A percentile compares a stretch with the other conserved stretches of the same genome.
These are phyloP conservation scores for Rana temporaria DNA, from an alignment of 2,113 vertebrate species.

Conservation along the genomic window DNA sequence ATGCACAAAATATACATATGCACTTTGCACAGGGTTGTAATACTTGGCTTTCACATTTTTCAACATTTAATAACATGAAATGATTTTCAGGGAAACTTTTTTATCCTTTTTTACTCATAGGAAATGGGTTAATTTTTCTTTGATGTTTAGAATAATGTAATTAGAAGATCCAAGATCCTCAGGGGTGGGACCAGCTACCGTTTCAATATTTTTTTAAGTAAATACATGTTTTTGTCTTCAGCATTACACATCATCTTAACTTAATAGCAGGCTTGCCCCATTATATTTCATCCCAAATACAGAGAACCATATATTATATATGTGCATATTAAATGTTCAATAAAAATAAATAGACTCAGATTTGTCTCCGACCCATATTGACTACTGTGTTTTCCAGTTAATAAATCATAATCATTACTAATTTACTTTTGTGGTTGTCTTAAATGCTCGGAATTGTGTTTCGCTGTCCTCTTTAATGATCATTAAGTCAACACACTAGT, in stretches of 20 bases:
- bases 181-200: neutral
- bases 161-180: neutral
- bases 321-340: neutral
- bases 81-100: too few species aligned
- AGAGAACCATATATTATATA: neutral
- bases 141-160: neutral
- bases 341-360: neutral
- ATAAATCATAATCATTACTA: constrained; percentile 57
- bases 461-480: constrained; percentile 58
- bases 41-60: too few species aligned
- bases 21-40: too few species aligned
- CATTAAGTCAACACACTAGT: constrained; percentile 60
- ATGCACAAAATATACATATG: too few species aligned
- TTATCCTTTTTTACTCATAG: too few species aligned
- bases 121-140: neutral
- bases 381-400: constrained; percentile 9
- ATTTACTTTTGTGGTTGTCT: constrained; percentile 59
- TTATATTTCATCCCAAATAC: neutral
- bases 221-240: too few species aligned
- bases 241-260: too few species aligned
- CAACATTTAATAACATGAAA: too few species aligned
- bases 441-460: constrained; percentile 57
- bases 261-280: too few species aligned
- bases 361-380: neutral
- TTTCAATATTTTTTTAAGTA: neutral